A percentile compares a stretch with the other conserved stretches of the same genome.
Evolutionary conservation across 2,888 invertebrate genomes (phyloP).

Genomic region (Nowickia ferox): DNA sequence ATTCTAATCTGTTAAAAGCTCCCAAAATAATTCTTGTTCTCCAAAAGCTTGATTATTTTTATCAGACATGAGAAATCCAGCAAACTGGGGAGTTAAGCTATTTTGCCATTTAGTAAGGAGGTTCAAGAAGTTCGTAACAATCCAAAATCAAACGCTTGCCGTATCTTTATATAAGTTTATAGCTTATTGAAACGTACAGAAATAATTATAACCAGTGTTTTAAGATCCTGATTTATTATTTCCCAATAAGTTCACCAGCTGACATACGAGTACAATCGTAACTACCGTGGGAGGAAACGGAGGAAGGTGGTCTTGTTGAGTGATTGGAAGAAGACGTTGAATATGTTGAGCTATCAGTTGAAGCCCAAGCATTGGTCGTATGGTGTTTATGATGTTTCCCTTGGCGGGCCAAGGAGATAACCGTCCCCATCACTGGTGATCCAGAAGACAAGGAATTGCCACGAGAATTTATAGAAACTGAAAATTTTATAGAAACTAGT

Average conservation of each 20-base stretch:
- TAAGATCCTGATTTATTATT: not conserved
- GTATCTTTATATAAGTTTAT: too few species aligned
- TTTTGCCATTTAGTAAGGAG: too few species aligned
- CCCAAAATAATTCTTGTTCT: too few species aligned
- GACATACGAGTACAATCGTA: conserved; percentile 66
- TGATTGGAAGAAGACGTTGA: conserved; percentile 74
- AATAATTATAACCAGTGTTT: too few species aligned
- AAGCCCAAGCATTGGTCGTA: conserved; percentile 76
- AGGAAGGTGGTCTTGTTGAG: conserved; percentile 76
- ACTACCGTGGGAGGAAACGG: conserved; percentile 75
- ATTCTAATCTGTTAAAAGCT: too few species aligned
- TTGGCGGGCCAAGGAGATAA: conserved; percentile 76
- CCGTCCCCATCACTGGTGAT: conserved; percentile 78
- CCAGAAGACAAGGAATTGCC: conserved; percentile 72
- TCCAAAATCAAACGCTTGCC: too few species aligned
- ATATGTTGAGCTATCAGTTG: conserved; percentile 76
- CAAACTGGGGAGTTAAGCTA: too few species aligned
- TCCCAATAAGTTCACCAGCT: not conserved
- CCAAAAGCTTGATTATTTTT: too few species aligned
- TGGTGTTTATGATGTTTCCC: conserved; percentile 68
- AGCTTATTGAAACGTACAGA: too few species aligned
- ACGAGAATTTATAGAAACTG: conserved; percentile 36
- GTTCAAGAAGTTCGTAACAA: too few species aligned
- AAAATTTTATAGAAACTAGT: not conserved
- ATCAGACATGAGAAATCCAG: too few species aligned